These are phyloP conservation scores for Euleptes europaea DNA, from an alignment of 2,113 vertebrate genomes.

Conservation along the genomic window DNA sequence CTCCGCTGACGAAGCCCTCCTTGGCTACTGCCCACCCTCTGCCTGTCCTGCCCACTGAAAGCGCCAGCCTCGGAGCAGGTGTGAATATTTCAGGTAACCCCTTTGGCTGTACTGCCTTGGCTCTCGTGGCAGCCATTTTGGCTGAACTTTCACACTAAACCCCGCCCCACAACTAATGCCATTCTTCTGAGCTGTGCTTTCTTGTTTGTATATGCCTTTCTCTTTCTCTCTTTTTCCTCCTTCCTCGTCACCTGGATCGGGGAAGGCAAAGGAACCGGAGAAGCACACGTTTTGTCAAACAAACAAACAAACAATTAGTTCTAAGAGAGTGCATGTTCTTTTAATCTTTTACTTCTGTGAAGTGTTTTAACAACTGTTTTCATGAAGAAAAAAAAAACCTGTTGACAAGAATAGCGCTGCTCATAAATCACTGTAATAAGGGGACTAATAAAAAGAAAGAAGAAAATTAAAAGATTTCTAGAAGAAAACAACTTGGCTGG, in stretches of 20 bases:
- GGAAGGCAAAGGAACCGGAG: constrained; percentile 64
- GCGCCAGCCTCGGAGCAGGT: constrained; percentile 64
- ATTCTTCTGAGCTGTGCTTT: constrained; percentile 49
- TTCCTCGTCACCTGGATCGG: constrained; percentile 39
- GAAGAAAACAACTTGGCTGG: constrained; percentile 54
- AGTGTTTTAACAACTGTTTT: constrained; percentile 82
- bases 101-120: constrained; percentile 24
- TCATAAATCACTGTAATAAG: constrained; percentile 36
- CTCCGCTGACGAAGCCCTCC: neutral
- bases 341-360: constrained; percentile 81
- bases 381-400: constrained; percentile 73
- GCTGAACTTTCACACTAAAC: constrained; percentile 37
- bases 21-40: constrained; percentile 40
- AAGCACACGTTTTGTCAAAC: constrained; percentile 63
- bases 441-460: constrained; percentile 60
- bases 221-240: neutral
- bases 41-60: constrained; percentile 69
- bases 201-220: constrained; percentile 6
- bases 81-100: constrained; percentile 63
- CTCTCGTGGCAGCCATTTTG: constrained; percentile 49
- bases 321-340: constrained; percentile 48
- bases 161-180: neutral
- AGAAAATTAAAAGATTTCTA: constrained; percentile 69
- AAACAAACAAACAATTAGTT: constrained; percentile 62
- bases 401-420: constrained; percentile 48